A percentile compares a stretch with the other conserved stretches of the same genome.
Conservation (phyloP, 2,113 vertebrate genomes). For the Eleginops maclovinus region DNA sequence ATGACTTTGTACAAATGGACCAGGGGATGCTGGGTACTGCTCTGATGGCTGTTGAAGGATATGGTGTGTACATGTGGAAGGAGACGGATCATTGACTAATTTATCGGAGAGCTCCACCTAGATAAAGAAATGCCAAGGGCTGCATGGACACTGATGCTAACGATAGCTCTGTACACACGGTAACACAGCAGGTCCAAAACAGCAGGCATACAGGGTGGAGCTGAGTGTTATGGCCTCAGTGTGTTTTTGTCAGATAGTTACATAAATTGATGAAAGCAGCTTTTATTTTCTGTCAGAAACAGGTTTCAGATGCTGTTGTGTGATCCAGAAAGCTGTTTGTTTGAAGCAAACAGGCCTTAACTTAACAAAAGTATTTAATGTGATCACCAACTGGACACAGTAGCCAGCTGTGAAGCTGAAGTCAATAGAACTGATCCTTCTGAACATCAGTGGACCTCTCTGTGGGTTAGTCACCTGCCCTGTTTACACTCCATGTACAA, state of each 20-base stretch:
- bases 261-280: neutral
- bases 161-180: neutral
- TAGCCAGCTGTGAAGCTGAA: slow-evolving; percentile 5
- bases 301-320: neutral
- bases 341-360: slow-evolving; percentile 33
- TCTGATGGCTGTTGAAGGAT: slow-evolving; percentile 15
- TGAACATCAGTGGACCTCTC: slow-evolving; percentile 36
- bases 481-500: slow-evolving; percentile 50
- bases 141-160: slow-evolving; percentile 29
- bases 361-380: slow-evolving; percentile 34
- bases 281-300: neutral
- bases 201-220: neutral
- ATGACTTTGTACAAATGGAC: slow-evolving; percentile 34
- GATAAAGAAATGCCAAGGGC: slow-evolving; percentile 51
- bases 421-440: slow-evolving; percentile 9
- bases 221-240: slow-evolving; percentile 11
- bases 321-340: slow-evolving; percentile 27
- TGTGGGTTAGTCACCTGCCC: slow-evolving; percentile 32
- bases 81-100: slow-evolving; percentile 19
- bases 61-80: slow-evolving; percentile 20
- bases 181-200: neutral
- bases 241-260: slow-evolving; percentile 21
- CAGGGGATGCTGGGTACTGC: slow-evolving; percentile 28
- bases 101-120: slow-evolving; percentile 26
- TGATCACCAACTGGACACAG: slow-evolving; percentile 26